phyloP scores from a whole-genome alignment of 2,888 invertebrate species.

The Lymantria monacha region DNA sequence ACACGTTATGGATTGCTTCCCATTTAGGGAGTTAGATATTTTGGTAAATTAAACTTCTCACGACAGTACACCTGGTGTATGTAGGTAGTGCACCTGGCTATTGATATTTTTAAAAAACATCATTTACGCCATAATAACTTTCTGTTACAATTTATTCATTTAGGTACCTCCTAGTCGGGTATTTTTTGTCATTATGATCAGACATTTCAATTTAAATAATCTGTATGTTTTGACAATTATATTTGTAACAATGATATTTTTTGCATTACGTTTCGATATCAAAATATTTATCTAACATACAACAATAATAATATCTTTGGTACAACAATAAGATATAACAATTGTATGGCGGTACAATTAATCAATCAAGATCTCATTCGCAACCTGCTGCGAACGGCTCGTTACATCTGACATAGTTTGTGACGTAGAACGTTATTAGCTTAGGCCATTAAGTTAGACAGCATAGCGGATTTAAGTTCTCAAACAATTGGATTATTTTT shows the following conservation, averaged over 20 bases:
- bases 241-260: too few relatives aligned
- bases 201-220: too few relatives aligned
- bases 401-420: conserved; percentile 37
- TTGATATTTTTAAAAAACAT: too few relatives aligned
- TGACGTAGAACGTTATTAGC: conserved; percentile 18
- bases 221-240: too few relatives aligned
- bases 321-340: conserved; percentile 25
- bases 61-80: too few relatives aligned
- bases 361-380: conserved; percentile 39
- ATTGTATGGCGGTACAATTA: conserved; percentile 28
- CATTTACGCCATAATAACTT: neutral
- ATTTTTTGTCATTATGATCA: too few relatives aligned
- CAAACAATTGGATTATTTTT: neutral
- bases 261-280: neutral
- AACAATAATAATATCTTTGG: conserved; percentile 12
- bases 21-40: too few relatives aligned
- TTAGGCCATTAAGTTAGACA: conserved; percentile 9
- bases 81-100: too few relatives aligned
- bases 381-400: conserved; percentile 36
- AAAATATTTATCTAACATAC: conserved; percentile 4
- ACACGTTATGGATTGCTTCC: too few relatives aligned
- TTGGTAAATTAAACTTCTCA: too few relatives aligned
- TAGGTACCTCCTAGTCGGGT: too few relatives aligned
- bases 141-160: too few relatives aligned
- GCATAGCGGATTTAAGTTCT: neutral